These are phyloP conservation scores for Epinotia demarniana DNA, from an alignment of 2,888 invertebrate genomes.

Conservation along the genomic window DNA sequence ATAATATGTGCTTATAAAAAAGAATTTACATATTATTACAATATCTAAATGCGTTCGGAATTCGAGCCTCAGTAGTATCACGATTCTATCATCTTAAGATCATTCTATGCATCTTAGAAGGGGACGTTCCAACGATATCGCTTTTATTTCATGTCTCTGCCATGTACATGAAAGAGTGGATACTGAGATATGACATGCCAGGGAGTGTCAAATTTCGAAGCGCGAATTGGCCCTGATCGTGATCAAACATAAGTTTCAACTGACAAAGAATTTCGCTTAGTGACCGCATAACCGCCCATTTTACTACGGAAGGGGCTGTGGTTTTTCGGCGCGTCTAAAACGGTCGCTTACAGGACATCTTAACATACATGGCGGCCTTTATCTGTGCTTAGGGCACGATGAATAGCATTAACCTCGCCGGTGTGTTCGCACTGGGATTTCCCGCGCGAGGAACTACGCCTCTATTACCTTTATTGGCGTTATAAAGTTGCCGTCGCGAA, in stretches of 20 bases:
- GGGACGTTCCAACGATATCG: background rate
- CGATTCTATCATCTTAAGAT: background rate
- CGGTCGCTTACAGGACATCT: conserved; percentile 24
- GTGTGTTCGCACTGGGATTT: conserved; percentile 53
- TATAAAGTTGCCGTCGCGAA: conserved; percentile 54
- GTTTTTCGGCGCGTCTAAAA: background rate
- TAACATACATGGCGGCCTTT: conserved; percentile 38
- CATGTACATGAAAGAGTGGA: background rate
- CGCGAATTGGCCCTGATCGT: background rate
- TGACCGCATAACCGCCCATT: background rate
- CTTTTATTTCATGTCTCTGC: background rate
- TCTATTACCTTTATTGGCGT: conserved; percentile 60
- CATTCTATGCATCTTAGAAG: too few species aligned
- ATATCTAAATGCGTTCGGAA: background rate
- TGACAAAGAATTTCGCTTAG: background rate
- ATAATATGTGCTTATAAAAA: background rate
- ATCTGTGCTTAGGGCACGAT: conserved; percentile 47
- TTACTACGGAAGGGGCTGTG: background rate
- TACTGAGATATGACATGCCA: background rate
- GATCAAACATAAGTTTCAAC: background rate
- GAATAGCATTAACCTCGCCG: conserved; percentile 56
- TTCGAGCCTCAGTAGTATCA: background rate
- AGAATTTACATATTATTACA: background rate
- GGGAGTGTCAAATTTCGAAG: background rate
- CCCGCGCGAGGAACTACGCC: conserved; percentile 55